Evolutionary conservation across 37 sponge, comb jelly and placozoan species (phyloP), one percentile per base, ranked within the genome.

Genomic region (Eunapius fragilis): DNA sequence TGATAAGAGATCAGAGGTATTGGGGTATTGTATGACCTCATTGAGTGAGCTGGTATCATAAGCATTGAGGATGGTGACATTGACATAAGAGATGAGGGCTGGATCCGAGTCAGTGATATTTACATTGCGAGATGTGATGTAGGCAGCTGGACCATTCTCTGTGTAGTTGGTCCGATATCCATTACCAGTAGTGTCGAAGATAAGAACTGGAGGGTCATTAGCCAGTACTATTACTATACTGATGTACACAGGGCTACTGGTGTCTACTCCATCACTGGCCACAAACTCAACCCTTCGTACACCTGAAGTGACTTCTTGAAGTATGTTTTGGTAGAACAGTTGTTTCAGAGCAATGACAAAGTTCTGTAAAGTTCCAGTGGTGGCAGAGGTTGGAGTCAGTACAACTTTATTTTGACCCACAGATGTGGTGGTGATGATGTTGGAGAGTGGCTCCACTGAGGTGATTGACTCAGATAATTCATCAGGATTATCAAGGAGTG

Each of bases 161-260:
- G 36, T 75, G 67, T 84, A 95, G 22, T 26, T 41, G 37, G 90
- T 82, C 30, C 30, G 70, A 37, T 69, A 95, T 0, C 88, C 93
- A 58, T 78, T 72, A 12, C 83, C 88, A 76, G 74, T 23, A 23
- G 74, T 38, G 69, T 89, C 88, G 4, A 95, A 84, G 70, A 92
- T 93, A 31, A 95, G 76, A 0, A 30, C 12, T 19, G 96, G 96
- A 37, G 58, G 47, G 87, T 95, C 95, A 74, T 95, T 95, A 2
- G 80, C 79, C 24, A 80, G 7, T 0, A 75, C 17, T 23, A 95
- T 68, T 0, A 24, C 50, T 0, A 95, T 48, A n/a, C 30, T 11
- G 27, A 69, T 72, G 67, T 70, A 73, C 19, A 58, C 86, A 24
- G 87, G 81, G 22, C 31, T n/a, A 82, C 89, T 83, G 22, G 23